Conservation (phyloP, 2,113 vertebrate species). For the Okapia johnstoni region DNA sequence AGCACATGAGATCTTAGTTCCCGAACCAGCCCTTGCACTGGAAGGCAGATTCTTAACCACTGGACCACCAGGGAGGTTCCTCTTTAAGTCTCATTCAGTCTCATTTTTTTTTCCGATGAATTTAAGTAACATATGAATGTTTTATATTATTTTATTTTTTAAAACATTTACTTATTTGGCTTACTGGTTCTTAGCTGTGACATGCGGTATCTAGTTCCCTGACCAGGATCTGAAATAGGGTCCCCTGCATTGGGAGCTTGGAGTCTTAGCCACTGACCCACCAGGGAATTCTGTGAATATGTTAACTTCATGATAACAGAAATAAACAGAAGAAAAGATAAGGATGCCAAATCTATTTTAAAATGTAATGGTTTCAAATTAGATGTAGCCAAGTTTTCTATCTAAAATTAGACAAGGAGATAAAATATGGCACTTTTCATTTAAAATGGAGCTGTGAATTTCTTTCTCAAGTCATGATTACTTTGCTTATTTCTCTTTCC, state of each 20-base stretch:
- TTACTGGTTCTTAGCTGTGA: neutral
- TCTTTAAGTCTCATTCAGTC: neutral
- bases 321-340: neutral
- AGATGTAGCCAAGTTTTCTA: neutral
- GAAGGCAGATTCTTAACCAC: neutral
- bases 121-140: neutral
- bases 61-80: neutral
- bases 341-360: neutral
- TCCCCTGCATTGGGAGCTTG: neutral
- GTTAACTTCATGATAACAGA: neutral
- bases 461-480: neutral
- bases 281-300: neutral
- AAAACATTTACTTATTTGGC: neutral
- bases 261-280: neutral
- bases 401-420: neutral
- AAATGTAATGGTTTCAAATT: neutral
- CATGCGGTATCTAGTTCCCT: neutral
- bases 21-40: neutral
- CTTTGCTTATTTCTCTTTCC: neutral
- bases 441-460: neutral
- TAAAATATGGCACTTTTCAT: neutral
- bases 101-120: neutral
- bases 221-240: neutral
- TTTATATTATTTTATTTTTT: neutral
- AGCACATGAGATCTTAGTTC: neutral